Evolutionary conservation across 2,797 vertebrate genomes (phyloP).

Genomic region (Columba guinea): DNA sequence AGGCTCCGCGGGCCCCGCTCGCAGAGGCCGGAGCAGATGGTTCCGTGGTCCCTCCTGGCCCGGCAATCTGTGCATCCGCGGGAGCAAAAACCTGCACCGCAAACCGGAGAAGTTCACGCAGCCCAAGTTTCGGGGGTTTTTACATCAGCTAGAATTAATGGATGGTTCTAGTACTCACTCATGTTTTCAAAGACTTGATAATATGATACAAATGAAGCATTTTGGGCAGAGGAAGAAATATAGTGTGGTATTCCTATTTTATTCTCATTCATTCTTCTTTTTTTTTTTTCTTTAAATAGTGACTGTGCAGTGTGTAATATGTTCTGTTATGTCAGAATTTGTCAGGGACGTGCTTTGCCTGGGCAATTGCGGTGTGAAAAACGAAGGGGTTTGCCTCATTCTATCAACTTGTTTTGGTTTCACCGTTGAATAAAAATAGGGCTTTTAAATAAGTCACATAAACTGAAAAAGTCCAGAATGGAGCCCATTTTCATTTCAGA

Average conservation of each 20-base stretch:
- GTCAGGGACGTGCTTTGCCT: conserved; percentile 13
- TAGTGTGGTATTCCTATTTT: not conserved
- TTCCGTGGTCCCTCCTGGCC: not conserved
- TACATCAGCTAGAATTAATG: not conserved
- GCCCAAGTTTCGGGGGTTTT: not conserved
- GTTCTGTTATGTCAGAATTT: not conserved
- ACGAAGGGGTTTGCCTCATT: not conserved
- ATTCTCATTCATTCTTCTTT: not conserved
- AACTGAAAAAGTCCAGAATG: not conserved
- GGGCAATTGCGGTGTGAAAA: conserved; percentile 28
- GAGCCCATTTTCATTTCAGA: not conserved
- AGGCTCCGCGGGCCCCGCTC: not conserved
- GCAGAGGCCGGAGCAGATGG: not conserved
- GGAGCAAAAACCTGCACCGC: not conserved
- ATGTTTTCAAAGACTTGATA: not conserved
- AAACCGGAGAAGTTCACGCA: accelerated
- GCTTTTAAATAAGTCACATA: not conserved
- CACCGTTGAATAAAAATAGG: not conserved
- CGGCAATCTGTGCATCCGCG: not conserved
- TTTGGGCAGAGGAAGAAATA: not conserved
- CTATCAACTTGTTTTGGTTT: conserved; percentile 29
- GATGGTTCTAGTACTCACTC: no score
- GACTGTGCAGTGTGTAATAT: not conserved
- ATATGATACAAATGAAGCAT: not conserved
- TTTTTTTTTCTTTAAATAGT: not conserved